A percentile compares a stretch with the other conserved stretches of the same genome.
Conservation (phyloP, 2,797 vertebrate species). For the Tangara arthus region DNA sequence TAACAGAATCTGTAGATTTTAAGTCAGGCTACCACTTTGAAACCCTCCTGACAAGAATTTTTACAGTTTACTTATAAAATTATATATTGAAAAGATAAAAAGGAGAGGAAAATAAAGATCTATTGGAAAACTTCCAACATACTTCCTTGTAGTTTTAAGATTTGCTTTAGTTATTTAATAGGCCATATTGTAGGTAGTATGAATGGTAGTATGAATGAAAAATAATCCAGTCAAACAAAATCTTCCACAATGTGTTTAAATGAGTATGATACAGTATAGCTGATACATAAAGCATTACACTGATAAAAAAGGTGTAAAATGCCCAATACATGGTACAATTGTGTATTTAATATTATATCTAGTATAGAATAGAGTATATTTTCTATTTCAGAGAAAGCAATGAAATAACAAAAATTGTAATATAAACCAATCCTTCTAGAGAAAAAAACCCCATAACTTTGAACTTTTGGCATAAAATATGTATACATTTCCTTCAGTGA, state of each 20-base stretch:
- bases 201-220: neutral
- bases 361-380: neutral
- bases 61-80: neutral
- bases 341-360: neutral
- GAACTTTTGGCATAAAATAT: neutral
- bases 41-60: neutral
- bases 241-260: neutral
- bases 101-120: neutral
- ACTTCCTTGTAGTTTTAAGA: neutral
- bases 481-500: neutral
- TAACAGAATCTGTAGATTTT: neutral
- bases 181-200: neutral
- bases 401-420: neutral
- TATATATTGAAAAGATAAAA: neutral
- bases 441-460: neutral
- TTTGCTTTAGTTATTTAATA: neutral
- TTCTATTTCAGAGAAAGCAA: neutral
- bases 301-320: neutral
- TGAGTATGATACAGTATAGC: neutral
- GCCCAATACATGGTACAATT: neutral
- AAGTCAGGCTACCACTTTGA: neutral
- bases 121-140: neutral
- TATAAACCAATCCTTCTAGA: neutral
- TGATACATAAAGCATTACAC: neutral
- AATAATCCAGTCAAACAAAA: neutral